Percentiles rank a stretch among this genome's conserved stretches.
phyloP scores from a whole-genome alignment of 2,797 vertebrate genomes.

The Diceros bicornis region DNA sequence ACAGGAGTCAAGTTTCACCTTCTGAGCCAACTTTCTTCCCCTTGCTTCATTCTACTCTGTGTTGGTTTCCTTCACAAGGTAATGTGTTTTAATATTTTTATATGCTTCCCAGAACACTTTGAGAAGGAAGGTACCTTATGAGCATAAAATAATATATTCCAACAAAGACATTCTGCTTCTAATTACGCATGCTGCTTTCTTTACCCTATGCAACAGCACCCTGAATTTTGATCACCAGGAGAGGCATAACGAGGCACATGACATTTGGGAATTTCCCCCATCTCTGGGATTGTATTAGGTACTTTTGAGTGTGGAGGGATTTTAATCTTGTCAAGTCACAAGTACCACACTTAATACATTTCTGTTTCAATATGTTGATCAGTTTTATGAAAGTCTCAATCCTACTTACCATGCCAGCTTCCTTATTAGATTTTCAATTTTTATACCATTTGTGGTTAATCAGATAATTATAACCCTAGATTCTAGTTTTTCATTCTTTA shows the following conservation, averaged over 20 bases:
- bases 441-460: constrained; percentile 66
- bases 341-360: constrained; percentile 37
- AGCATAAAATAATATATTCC: constrained; percentile 47
- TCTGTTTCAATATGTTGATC: constrained; percentile 55
- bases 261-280: constrained; percentile 1
- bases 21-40: constrained; percentile 30
- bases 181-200: neutral
- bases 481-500: constrained; percentile 73
- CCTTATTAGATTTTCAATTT: constrained; percentile 77
- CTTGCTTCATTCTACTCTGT: neutral
- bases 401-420: constrained; percentile 23
- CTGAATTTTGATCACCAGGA: constrained; percentile 11
- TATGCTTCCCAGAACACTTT: constrained; percentile 56
- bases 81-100: constrained; percentile 55
- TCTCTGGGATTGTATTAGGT: neutral
- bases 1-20: constrained; percentile 29
- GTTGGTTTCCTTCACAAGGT: constrained; percentile 39
- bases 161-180: constrained; percentile 2
- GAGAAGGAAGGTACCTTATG: constrained; percentile 28
- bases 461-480: constrained; percentile 68
- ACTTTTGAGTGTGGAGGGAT: neutral
- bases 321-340: constrained; percentile 48
- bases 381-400: constrained; percentile 62
- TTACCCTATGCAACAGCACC: neutral
- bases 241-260: neutral